These are phyloP conservation scores for Synanthedon andrenaeformis DNA, from an alignment of 2,888 invertebrate genomes.

Conservation along the genomic window DNA sequence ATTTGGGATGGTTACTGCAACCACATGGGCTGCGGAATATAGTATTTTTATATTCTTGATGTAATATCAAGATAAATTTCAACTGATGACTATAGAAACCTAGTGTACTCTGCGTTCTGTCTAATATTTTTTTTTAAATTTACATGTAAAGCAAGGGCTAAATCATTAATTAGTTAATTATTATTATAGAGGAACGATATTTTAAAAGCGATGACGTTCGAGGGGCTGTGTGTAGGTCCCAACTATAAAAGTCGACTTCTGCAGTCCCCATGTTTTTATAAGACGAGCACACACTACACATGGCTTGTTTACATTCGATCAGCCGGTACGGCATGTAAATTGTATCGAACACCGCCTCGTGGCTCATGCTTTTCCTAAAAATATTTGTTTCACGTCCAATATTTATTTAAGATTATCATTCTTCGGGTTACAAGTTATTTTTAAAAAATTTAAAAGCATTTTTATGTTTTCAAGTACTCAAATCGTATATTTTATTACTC, in stretches of 20 bases:
- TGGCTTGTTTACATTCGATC: constrained; percentile 45
- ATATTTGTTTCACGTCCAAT: constrained; percentile 7
- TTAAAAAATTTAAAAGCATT: not conserved
- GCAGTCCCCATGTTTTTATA: constrained; percentile 28
- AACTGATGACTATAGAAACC: no score
- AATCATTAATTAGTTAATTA: no score
- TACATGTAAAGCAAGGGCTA: no score
- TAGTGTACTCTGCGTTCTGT: no score
- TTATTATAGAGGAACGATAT: not conserved
- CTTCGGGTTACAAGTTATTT: not conserved
- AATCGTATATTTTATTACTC: no score
- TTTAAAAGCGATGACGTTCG: not conserved
- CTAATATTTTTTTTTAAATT: no score
- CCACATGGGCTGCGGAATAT: no score
- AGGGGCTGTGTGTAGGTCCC: not conserved
- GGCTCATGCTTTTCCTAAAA: constrained; percentile 5
- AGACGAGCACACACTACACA: constrained; percentile 23
- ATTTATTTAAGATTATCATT: constrained; percentile 3
- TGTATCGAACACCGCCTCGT: constrained; percentile 4
- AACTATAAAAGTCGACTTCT: no score
- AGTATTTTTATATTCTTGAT: no score
- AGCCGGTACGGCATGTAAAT: constrained; percentile 12
- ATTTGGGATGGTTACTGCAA: no score
- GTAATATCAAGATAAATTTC: no score
- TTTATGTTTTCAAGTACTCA: not conserved